These are phyloP conservation scores for Pseudomugil gertrudae DNA, from an alignment of 2,797 vertebrate genomes.

Conservation along the genomic window DNA sequence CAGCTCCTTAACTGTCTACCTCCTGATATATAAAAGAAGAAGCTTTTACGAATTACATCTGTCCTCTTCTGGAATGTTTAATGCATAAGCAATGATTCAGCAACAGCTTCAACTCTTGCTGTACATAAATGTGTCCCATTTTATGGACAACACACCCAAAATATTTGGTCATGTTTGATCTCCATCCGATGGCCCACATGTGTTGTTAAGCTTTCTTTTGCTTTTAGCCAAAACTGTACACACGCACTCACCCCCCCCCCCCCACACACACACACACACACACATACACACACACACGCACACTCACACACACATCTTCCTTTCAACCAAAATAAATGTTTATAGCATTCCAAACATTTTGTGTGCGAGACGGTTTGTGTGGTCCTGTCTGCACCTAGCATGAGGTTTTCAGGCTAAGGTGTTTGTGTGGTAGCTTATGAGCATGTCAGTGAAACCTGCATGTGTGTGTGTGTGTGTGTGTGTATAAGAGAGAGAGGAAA, in stretches of 20 bases:
- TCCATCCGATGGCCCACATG: constrained; percentile 64
- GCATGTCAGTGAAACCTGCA: constrained; percentile 34
- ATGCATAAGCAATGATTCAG: constrained; percentile 44
- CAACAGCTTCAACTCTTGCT: constrained; percentile 32
- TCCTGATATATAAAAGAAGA: background rate
- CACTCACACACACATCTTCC: constrained; percentile 39
- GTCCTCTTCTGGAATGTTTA: constrained; percentile 25
- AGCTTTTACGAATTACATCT: constrained; percentile 5
- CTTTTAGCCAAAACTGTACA: constrained; percentile 51
- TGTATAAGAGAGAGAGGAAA: constrained; percentile 26
- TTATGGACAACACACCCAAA: constrained; percentile 62
- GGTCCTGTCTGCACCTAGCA: constrained; percentile 82
- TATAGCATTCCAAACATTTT: constrained; percentile 84
- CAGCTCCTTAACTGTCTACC: background rate
- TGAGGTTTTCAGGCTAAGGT: constrained; percentile 79
- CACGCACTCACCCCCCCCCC: too few relatives aligned
- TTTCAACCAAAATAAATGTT: constrained; percentile 84
- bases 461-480: constrained; percentile 15
- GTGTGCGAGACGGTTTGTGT: constrained; percentile 81
- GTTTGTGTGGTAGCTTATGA: constrained; percentile 70
- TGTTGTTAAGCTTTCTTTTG: constrained; percentile 63
- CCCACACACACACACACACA: background rate
- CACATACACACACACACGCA: background rate
- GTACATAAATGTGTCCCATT: constrained; percentile 54
- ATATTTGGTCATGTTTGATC: constrained; percentile 70